Evolutionary conservation across 2,797 vertebrate species (phyloP), one percentile per base, ranked within the genome.

Genomic region (Gobionotothen gibberifrons): DNA sequence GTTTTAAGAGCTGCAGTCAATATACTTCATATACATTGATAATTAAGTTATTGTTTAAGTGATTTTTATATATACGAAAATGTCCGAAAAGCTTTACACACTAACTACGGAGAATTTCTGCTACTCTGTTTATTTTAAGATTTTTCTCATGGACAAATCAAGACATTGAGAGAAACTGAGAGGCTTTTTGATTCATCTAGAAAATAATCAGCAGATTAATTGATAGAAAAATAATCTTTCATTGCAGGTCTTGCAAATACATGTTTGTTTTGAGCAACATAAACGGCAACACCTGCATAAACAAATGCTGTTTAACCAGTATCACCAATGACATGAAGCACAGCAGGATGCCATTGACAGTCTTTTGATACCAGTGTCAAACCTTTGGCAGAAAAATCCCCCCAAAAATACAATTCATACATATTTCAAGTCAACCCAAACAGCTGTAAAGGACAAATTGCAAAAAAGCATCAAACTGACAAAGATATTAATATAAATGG

Each of bases 371-470:
- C 16, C 39, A 26, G 14, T n/a, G 9, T 44, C 54, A 44, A 15
- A 13, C n/a, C 22, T 36, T 36, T 36, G 8, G 32, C 32, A 7
- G 32, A 36, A 36, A 36, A 36, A 36, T 36, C 8, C 32, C 32
- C 32, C 32, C 32, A 36, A 36, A 36, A 36, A 36, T 36, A 9
- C 29, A 58, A 49, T 26, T 5, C 19, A 47, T 4, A n/a, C 43
- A 32, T 73, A 17, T 49, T 15, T 21, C 5, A 9, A 54, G 7
- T 22, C 19, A 63, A 71, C n/a, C 36, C 19, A 62, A 72, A 29
- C 44, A 49, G 2, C 13, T 49, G 19, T 11, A 21, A 3, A 56
- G 40, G 11, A 39, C 26, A 51, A 32, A 13, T 21, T 9, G 40
- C 36, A 49, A 3, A 42, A 15, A 46, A 39, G 32, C 15, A 13